Conservation (phyloP, 1,140 invertebrate genomes). For the Phocides pigmalion region DNA sequence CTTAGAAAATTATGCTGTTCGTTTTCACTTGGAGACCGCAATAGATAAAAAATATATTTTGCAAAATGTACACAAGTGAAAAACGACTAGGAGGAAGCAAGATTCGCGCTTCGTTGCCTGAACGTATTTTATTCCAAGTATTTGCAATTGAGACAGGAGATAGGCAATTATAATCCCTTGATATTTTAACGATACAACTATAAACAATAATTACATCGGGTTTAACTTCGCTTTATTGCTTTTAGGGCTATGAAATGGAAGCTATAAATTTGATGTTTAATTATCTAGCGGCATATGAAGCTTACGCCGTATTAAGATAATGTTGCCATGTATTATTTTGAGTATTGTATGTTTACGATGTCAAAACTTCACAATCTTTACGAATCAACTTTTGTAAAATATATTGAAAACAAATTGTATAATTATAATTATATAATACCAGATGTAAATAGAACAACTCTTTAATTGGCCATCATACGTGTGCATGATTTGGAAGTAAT, state of each 20-base stretch:
- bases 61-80: slow-evolving; percentile 26
- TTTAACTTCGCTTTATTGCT: slow-evolving; percentile 20
- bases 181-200: slow-evolving; percentile 28
- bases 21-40: slow-evolving; percentile 72
- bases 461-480: no score
- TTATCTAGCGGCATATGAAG: slow-evolving; percentile 17
- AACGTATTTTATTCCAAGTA: slow-evolving; percentile 19
- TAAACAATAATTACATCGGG: slow-evolving; percentile 30
- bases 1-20: slow-evolving; percentile 79
- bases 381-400: no score
- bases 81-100: slow-evolving; percentile 10
- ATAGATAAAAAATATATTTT: slow-evolving; percentile 48
- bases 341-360: not conserved
- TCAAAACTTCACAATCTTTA: no score
- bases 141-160: slow-evolving; percentile 31
- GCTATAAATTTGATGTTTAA: slow-evolving; percentile 38
- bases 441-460: no score
- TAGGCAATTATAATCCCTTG: slow-evolving; percentile 33
- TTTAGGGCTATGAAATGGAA: slow-evolving; percentile 40
- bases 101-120: slow-evolving; percentile 13
- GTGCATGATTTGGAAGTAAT: no score
- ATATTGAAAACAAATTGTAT: no score
- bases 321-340: not conserved
- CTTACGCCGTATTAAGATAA: slow-evolving; percentile 3
- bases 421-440: no score